Evolutionary conservation across 2,888 invertebrate species (phyloP).

Genomic region (Elmis aenea): DNA sequence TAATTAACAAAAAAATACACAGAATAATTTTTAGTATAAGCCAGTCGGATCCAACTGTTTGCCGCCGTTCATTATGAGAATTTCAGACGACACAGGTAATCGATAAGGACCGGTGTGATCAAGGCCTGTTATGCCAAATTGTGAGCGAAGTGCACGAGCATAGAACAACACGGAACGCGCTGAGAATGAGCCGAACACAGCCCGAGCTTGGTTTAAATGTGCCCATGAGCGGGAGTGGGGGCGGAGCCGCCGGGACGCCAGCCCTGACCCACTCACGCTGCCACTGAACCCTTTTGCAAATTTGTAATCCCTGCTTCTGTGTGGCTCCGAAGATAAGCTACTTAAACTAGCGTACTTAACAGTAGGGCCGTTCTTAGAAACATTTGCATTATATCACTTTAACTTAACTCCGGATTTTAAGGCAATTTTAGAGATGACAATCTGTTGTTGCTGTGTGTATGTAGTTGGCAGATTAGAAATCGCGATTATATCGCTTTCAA

Average conservation of each 20-base stretch:
- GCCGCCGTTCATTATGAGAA: slow-evolving; percentile 42
- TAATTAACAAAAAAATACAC: slow-evolving; percentile 11
- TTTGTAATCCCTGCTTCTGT: slow-evolving; percentile 11
- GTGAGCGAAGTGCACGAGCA: slow-evolving; percentile 15
- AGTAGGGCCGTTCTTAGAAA: too few relatives aligned
- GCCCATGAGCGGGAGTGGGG: slow-evolving; percentile 33
- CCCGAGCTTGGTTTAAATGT: slow-evolving; percentile 38
- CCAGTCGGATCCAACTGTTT: slow-evolving; percentile 45
- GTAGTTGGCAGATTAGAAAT: slow-evolving; percentile 13
- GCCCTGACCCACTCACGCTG: slow-evolving; percentile 47
- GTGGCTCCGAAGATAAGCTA: not conserved
- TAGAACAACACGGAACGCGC: slow-evolving; percentile 24
- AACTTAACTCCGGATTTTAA: too few relatives aligned
- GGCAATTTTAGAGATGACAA: too few relatives aligned
- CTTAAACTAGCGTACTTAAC: too few relatives aligned
- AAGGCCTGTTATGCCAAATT: slow-evolving; percentile 38
- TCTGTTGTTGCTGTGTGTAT: too few relatives aligned
- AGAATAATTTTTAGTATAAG: slow-evolving; percentile 34
- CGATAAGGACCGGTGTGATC: slow-evolving; percentile 43
- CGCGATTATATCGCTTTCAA: slow-evolving; percentile 13
- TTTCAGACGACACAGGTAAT: slow-evolving; percentile 16
- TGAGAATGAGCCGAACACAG: slow-evolving; percentile 34
- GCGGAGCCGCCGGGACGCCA: slow-evolving; percentile 41
- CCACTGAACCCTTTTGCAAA: slow-evolving; percentile 40
- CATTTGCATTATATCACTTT: too few relatives aligned